Evolutionary conservation across 2,113 vertebrate species (phyloP).

Genomic region (Rousettus leschenaultii): DNA sequence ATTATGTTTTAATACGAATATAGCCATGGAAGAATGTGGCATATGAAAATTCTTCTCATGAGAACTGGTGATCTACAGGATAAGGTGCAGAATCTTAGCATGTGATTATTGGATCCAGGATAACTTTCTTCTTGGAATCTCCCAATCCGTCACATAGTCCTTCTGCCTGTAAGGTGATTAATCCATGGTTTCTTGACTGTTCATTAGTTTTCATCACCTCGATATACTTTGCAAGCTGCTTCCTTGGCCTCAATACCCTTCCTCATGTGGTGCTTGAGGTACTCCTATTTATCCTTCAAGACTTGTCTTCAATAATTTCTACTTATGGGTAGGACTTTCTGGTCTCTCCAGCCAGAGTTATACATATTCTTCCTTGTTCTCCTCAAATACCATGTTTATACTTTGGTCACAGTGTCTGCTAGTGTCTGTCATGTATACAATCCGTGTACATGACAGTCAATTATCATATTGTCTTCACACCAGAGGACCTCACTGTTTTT

Average conservation of each 20-base stretch:
- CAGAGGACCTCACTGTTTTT: neutral
- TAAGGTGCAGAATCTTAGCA: neutral
- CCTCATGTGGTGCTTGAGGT: neutral
- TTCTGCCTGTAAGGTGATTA: too few species aligned
- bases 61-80: neutral
- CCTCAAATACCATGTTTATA: neutral
- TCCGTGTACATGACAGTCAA: neutral
- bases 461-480: neutral
- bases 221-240: neutral
- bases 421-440: too few species aligned
- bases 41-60: neutral
- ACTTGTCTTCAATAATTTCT: neutral
- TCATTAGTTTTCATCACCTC: too few species aligned
- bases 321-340: neutral
- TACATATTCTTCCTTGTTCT: neutral
- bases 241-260: neutral
- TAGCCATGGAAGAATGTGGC: neutral
- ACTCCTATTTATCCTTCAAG: neutral
- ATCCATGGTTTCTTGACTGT: rapidly evolving
- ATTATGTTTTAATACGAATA: neutral
- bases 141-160: rapidly evolving
- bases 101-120: neutral
- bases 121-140: neutral
- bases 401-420: neutral
- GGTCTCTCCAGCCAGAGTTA: neutral